Base-by-base conservation (phyloP, 2,113 vertebrate species). In the Vireo altiloquus region DNA sequence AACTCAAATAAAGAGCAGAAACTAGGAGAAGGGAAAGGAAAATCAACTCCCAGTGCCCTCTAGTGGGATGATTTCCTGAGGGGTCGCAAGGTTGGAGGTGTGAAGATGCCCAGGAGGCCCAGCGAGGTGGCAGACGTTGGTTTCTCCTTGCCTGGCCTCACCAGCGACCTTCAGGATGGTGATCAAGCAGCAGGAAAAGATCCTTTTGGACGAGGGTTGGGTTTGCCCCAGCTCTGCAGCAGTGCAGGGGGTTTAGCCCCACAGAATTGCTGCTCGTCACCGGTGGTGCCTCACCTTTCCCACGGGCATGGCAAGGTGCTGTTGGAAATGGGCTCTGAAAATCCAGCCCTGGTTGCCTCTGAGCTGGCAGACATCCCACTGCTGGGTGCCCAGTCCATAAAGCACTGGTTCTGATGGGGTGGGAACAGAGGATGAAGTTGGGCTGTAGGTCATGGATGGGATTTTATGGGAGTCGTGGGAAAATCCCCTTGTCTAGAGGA, bases 41-140 rank as follows among this genome's bases (percentile, higher is more conserved):
- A 96, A 95, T 68, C 91, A n/a, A 72, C 69, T 97, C 95, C 89
- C 85, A 92, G 92, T 96, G 96, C 91, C 76, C 95, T 92, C 95
- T 95, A 92, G 87, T 90, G 93, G 94, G 89, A 94, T 72, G 59
- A 82, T 91, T 84, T 96, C 92, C 92, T 50, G 65, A 76, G 92
- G 84, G 92, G 89, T 69, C 20, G 5, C 44, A 49, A 52, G 82
- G 95, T 28, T 24, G 11, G 72, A 86, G 78, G 82, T 79, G 82
- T 78, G 90, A 89, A 91, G 53, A 5, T 17, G 54, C 53, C 87
- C 74, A 28, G 44, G 82, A 52, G 53, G 74, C 35, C 31, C 71
- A 65, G 27, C 0, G 4, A 88, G 47, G 83, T 44, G 77, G 46
- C 81, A 92, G 81, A 74, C 27, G 0, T 20, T 33, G 79, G 33